phyloP scores from a whole-genome alignment of 2,888 invertebrate genomes.

The Crioceris asparagi region DNA sequence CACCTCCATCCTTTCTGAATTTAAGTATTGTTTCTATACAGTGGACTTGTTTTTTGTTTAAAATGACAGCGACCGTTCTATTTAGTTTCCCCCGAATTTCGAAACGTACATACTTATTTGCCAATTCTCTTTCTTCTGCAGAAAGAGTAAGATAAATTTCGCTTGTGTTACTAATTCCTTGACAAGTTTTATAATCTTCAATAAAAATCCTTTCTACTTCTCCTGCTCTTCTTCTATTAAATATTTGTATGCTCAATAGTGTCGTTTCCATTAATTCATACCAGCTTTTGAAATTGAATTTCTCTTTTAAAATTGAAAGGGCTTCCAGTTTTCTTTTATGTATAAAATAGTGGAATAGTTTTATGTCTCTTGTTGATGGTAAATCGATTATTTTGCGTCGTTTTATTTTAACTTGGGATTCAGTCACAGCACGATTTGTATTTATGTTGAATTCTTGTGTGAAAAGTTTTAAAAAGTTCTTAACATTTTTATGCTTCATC shows the following conservation, averaged over 20 bases:
- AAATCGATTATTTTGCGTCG: conserved; percentile 5
- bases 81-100: conserved; percentile 7
- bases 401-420: conserved; percentile 8
- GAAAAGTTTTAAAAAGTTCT: conserved; percentile 7
- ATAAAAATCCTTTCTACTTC: conserved; percentile 7
- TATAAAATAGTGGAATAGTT: conserved; percentile 5
- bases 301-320: background rate
- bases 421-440: conserved; percentile 7
- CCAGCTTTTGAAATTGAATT: background rate
- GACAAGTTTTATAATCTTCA: conserved; percentile 3
- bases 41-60: conserved; percentile 7
- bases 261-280: conserved; percentile 5
- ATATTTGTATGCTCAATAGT: conserved; percentile 3
- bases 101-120: conserved; percentile 10
- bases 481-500: conserved; percentile 3
- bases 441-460: conserved; percentile 3
- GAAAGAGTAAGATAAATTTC: conserved; percentile 3
- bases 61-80: conserved; percentile 7
- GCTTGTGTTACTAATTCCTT: conserved; percentile 2
- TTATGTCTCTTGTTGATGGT: conserved; percentile 6
- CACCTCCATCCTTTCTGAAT: conserved; percentile 6
- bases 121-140: conserved; percentile 1
- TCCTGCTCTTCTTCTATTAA: conserved; percentile 5
- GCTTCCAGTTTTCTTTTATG: conserved; percentile 2
- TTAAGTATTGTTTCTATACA: conserved; percentile 7